phyloP scores from a whole-genome alignment of 2,888 invertebrate genomes.

The Trissoscelio sp. region DNA sequence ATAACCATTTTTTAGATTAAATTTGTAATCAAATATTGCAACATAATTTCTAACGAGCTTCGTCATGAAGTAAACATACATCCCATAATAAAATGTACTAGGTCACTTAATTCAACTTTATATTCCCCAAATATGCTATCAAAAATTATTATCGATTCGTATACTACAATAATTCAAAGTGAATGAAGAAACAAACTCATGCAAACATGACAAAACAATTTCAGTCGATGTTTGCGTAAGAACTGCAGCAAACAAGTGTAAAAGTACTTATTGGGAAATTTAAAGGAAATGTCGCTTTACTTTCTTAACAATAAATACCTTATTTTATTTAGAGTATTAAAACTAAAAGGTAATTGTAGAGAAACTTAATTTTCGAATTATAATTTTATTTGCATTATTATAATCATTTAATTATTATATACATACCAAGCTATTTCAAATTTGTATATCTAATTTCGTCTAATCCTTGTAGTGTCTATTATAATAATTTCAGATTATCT shows the following conservation, averaged over 20 bases:
- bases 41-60: neutral
- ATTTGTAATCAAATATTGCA: neutral
- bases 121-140: neutral
- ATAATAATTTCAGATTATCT: no score
- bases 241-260: no score
- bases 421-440: no score
- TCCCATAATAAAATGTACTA: neutral
- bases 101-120: neutral
- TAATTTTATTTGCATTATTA: no score
- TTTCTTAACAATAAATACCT: no score
- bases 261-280: no score
- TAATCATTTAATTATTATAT: no score
- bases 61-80: neutral
- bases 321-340: no score
- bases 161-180: neutral
- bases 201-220: constrained; percentile 1
- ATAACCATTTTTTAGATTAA: neutral
- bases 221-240: neutral
- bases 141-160: neutral
- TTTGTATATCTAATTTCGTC: no score
- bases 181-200: neutral
- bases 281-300: neutral
- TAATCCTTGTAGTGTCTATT: no score
- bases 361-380: no score
- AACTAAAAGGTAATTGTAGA: no score